These are phyloP conservation scores for Loriculus beryllinus DNA, from an alignment of 2,797 vertebrate genomes.

Conservation along the genomic window DNA sequence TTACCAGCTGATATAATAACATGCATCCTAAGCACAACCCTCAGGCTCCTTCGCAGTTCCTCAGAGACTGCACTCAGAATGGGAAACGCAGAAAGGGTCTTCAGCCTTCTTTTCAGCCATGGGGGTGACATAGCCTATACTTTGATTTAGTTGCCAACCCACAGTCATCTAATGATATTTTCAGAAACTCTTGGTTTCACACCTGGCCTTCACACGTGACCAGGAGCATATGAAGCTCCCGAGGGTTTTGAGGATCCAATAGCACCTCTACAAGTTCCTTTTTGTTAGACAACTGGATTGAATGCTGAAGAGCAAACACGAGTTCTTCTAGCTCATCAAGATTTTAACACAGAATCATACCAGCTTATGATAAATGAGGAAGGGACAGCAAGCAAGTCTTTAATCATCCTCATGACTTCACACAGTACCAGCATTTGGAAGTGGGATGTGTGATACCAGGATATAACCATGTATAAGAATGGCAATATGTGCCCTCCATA, in stretches of 20 bases:
- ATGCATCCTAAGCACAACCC: neutral
- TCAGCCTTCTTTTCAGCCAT: neutral
- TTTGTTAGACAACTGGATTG: neutral
- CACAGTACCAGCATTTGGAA: neutral
- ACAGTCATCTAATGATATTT: neutral
- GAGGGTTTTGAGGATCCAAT: neutral
- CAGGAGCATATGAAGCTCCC: neutral
- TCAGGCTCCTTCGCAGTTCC: neutral
- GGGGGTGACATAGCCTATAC: neutral
- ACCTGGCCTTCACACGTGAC: neutral
- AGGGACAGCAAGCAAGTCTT: neutral
- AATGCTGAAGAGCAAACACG: neutral
- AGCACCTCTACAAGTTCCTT: neutral
- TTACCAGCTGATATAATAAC: conserved; percentile 39
- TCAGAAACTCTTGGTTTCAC: neutral
- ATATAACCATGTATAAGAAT: neutral
- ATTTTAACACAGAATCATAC: neutral
- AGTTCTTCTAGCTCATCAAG: neutral
- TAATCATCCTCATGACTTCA: neutral
- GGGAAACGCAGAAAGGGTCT: neutral
- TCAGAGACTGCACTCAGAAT: neutral
- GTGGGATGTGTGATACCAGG: neutral
- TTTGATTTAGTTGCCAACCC: neutral
- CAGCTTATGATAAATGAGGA: neutral
- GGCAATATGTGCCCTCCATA: neutral